Evolutionary conservation across 2,797 vertebrate genomes (phyloP).

Genomic region (Leptatherina wallacei): DNA sequence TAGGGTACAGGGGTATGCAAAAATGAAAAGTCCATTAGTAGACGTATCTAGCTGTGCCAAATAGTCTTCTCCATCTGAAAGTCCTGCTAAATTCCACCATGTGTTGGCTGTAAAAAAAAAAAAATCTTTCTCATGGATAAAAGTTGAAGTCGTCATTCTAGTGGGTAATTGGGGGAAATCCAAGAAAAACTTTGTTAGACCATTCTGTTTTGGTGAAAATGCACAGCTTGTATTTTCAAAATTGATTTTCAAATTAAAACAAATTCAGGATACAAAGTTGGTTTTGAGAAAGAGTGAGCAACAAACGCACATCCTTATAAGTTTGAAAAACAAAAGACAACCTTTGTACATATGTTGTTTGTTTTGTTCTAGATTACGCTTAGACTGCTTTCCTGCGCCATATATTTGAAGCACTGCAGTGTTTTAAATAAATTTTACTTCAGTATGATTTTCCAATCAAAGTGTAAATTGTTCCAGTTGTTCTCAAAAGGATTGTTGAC

Average conservation of each 20-base stretch:
- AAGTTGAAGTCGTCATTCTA: slow-evolving; percentile 47
- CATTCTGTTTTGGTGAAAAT: slow-evolving; percentile 26
- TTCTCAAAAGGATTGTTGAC: no score
- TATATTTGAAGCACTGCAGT: no score
- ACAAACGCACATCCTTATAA: slow-evolving; percentile 53
- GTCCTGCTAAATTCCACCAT: slow-evolving; percentile 39
- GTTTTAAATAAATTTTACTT: no score
- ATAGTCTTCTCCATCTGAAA: slow-evolving; percentile 54
- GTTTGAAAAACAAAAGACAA: not conserved
- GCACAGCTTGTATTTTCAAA: slow-evolving; percentile 28
- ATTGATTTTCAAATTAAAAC: slow-evolving; percentile 20
- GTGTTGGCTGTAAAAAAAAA: slow-evolving; percentile 43
- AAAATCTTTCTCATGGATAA: slow-evolving; percentile 45
- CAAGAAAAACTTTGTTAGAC: slow-evolving; percentile 30
- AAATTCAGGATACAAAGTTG: slow-evolving; percentile 41
- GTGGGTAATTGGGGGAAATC: slow-evolving; percentile 36
- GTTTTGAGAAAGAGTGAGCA: slow-evolving; percentile 35
- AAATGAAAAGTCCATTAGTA: slow-evolving; percentile 52
- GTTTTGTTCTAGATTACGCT: no score
- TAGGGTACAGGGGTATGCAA: slow-evolving; percentile 23
- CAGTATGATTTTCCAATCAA: no score
- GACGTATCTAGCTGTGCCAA: slow-evolving; percentile 47
- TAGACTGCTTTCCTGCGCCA: no score
- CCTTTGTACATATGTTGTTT: no score
- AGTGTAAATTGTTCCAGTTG: no score